Conservation (phyloP, 2,797 vertebrate species). For the Phalanger gymnotis region DNA sequence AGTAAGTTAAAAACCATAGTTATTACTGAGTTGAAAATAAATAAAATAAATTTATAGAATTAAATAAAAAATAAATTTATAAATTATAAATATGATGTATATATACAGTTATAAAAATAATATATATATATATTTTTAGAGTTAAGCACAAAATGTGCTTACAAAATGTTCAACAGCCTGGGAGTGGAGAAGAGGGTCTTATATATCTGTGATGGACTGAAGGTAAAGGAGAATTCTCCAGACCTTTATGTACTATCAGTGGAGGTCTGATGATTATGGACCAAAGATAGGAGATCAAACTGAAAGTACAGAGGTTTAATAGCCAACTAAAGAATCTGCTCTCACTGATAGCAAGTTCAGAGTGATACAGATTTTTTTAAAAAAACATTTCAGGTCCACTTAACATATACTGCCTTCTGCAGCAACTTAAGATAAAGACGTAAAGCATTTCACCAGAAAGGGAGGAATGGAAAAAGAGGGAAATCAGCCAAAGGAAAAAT, state of each 20-base stretch:
- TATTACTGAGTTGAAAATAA: background rate
- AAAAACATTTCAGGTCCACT: background rate
- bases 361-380: background rate
- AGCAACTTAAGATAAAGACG: background rate
- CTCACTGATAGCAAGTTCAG: background rate
- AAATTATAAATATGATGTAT: background rate
- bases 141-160: background rate
- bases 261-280: accelerated
- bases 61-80: background rate
- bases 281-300: background rate
- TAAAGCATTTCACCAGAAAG: background rate
- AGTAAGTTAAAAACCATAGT: background rate
- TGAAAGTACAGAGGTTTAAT: background rate
- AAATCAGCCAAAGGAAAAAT: background rate
- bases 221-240: background rate
- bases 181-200: background rate
- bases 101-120: background rate
- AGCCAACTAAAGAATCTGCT: background rate
- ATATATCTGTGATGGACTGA: background rate
- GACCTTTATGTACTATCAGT: background rate
- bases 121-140: background rate
- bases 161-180: background rate
- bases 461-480: background rate
- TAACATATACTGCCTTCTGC: background rate
- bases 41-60: background rate